Conservation (phyloP, 2,797 vertebrate species). For the Sebastiscus albofasciatus region DNA sequence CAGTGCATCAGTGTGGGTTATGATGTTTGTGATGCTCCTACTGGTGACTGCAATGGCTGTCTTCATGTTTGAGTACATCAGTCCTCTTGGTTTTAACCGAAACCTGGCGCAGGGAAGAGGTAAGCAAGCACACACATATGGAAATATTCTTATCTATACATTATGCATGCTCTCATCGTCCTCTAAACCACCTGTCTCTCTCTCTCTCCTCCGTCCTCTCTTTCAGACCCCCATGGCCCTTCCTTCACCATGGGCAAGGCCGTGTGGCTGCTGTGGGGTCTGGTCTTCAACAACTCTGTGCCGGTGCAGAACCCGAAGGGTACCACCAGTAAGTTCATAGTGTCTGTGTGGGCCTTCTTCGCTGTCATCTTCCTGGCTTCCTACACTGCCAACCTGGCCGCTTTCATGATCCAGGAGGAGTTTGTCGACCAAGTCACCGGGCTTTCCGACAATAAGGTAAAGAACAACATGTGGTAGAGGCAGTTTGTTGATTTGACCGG, state of each 20-base stretch:
- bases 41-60: conserved; percentile 97
- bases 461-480: not conserved
- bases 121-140: conserved; percentile 60
- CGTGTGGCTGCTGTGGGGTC: conserved; percentile 97
- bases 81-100: conserved; percentile 97
- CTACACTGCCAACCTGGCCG: conserved; percentile 97
- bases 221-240: conserved; percentile 92
- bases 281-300: conserved; percentile 99
- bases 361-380: conserved; percentile 99
- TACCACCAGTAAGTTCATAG: conserved; percentile 98
- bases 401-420: conserved; percentile 99
- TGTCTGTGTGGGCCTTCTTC: conserved; percentile 99
- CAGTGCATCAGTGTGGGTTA: conserved; percentile 99
- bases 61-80: conserved; percentile 98
- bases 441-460: conserved; percentile 97
- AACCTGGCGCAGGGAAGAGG: conserved; percentile 97
- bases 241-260: conserved; percentile 98
- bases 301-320: conserved; percentile 98
- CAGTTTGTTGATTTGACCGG: not conserved
- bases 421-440: conserved; percentile 99
- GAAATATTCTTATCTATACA: not conserved
- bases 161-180: not conserved
- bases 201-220: not conserved
- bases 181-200: not conserved
- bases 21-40: conserved; percentile 99